Base-by-base conservation (phyloP, 1,140 invertebrate species). In the Periplaneta americana region DNA sequence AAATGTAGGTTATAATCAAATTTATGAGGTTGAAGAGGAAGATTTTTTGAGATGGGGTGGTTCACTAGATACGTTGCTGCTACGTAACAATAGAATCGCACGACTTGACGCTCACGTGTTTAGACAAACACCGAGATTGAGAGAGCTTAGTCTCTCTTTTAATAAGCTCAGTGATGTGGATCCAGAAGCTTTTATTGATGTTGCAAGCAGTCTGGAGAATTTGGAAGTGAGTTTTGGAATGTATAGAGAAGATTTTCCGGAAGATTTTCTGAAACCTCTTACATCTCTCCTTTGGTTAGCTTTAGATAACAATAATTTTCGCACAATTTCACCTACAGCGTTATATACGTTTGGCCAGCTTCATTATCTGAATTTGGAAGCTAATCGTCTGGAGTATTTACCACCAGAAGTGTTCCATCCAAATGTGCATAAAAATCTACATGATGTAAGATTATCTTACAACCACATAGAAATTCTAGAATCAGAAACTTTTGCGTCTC, bases 131-230 rank as follows among this genome's bases (percentile, higher is more conserved):
- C 91, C 91, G 74, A 91, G 93, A 83, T 89, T 98, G 78, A 93
- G 94, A 85, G 96, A 98, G 87, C 92, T 98, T 35, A 96, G 95
- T 87, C 88, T 98, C 66, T 96, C 95, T 82, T 98, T 97, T 87
- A 98, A 98, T 87, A 94, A 95, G 84, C 90, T 98, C 39, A 91
- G 92, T 81, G 93, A 95, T 82, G 89, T 96, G 36, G 93, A 96
- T 85, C 91, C 93, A 15, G 90, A 95, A 81, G 93, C 95, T 11
- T 96, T 97, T 85, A 28, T 91, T 31, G 94, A 94, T 82, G 90
- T 96, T 39, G 91, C 93, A 37, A 89, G 91, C 9, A 92, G 91
- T n/a, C 88, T 98, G 11, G 93, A 96, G 86, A 95, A 94, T 80
- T 89, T 98, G 31, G 96, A 97, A 86, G 90, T 96, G 66, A 96